Evolutionary conservation across 2,113 vertebrate species (phyloP).

Genomic region (Mustela lutreola): DNA sequence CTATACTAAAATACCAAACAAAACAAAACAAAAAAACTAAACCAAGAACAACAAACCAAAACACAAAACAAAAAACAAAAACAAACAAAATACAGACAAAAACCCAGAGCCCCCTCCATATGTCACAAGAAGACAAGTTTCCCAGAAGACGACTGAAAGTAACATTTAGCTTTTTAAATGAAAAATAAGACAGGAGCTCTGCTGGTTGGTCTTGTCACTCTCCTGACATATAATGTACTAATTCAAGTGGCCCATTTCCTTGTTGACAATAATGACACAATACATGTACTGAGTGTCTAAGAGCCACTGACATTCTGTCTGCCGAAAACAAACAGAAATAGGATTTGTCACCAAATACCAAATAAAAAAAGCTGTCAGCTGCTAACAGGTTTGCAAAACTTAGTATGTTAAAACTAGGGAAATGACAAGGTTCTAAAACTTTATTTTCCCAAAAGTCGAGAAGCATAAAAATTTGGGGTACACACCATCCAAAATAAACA

Average conservation of each 20-base stretch:
- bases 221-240: slow-evolving; percentile 4
- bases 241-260: slow-evolving; percentile 23
- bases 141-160: not conserved
- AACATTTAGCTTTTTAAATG: slow-evolving; percentile 36
- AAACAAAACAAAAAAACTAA: not conserved
- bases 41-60: too few species aligned
- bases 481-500: slow-evolving; percentile 65
- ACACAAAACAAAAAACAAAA: not conserved
- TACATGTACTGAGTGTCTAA: not conserved
- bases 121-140: not conserved
- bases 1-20: not conserved
- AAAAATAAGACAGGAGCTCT: slow-evolving; percentile 34
- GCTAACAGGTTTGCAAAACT: slow-evolving; percentile 53
- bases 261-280: slow-evolving; percentile 33
- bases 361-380: slow-evolving; percentile 53
- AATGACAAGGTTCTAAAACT: slow-evolving; percentile 60
- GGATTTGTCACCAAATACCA: slow-evolving; percentile 52
- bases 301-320: slow-evolving; percentile 33
- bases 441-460: slow-evolving; percentile 66
- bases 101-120: not conserved
- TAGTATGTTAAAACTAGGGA: slow-evolving; percentile 53
- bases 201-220: not conserved
- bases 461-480: slow-evolving; percentile 51
- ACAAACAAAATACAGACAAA: not conserved
- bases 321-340: slow-evolving; percentile 56